A percentile compares a stretch with the other conserved stretches of the same genome.
Evolutionary conservation across 1,140 invertebrate species (phyloP).

Genomic region (Aphis gossypii): DNA sequence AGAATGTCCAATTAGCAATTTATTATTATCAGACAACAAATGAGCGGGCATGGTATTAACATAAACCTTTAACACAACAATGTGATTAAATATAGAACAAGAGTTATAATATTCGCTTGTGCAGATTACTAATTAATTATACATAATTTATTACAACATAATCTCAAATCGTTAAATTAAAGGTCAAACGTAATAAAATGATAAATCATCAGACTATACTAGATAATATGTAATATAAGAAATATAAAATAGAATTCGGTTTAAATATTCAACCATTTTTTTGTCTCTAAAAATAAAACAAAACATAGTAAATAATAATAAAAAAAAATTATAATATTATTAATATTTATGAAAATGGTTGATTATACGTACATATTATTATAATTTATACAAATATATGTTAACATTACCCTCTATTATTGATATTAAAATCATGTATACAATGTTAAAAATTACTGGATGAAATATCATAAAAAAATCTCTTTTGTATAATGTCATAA

Average conservation of each 20-base stretch:
- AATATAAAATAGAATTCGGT: not conserved
- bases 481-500: too few relatives aligned
- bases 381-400: not conserved
- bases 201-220: not conserved
- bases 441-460: too few relatives aligned
- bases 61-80: not conserved
- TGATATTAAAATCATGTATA: too few relatives aligned
- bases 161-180: not conserved
- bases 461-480: too few relatives aligned
- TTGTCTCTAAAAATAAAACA: not conserved
- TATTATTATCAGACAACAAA: not conserved
- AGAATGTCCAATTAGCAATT: not conserved
- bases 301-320: not conserved
- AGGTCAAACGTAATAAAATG: not conserved
- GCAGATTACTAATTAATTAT: slow-evolving; percentile 7
- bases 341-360: not conserved
- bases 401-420: too few relatives aligned
- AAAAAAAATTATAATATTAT: not conserved
- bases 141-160: not conserved
- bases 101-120: not conserved
- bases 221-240: not conserved
- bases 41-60: not conserved
- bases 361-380: not conserved
- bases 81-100: slow-evolving; percentile 7
- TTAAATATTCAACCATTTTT: not conserved